phyloP scores from a whole-genome alignment of 2,113 vertebrate species.

The Xyliphius kryptos region DNA sequence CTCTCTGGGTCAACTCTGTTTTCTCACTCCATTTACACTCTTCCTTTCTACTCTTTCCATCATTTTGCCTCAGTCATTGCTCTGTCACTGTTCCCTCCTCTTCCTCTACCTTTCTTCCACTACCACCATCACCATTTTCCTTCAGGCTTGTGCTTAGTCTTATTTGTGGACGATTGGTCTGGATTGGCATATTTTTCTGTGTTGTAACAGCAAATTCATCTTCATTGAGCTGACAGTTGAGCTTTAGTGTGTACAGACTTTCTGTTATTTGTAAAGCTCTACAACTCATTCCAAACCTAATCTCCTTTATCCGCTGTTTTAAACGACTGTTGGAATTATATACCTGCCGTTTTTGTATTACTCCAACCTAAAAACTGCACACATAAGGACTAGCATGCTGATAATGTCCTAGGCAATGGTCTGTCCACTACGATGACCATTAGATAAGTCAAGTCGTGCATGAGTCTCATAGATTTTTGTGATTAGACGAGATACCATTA shows the following conservation, averaged over 20 bases:
- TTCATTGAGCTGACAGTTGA: slow-evolving; percentile 30
- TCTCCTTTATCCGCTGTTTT: slow-evolving; percentile 4
- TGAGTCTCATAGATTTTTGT: not conserved
- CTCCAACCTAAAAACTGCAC: not conserved
- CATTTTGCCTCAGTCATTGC: not conserved
- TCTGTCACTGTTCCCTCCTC: slow-evolving; percentile 15
- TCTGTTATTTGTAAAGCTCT: slow-evolving; percentile 26
- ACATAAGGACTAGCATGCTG: not conserved
- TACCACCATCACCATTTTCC: slow-evolving; percentile 6
- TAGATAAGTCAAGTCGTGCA: too few relatives aligned
- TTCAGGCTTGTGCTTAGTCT: slow-evolving; percentile 16
- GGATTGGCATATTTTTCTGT: slow-evolving; percentile 26
- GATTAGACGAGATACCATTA: not conserved
- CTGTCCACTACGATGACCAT: not conserved
- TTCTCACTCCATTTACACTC: slow-evolving; percentile 19
- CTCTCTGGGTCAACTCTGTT: slow-evolving; percentile 27
- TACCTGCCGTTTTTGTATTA: not conserved
- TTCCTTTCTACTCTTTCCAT: slow-evolving; percentile 13
- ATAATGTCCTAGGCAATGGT: not conserved
- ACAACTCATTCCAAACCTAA: slow-evolving; percentile 19
- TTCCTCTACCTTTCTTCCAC: slow-evolving; percentile 20
- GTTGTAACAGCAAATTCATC: slow-evolving; percentile 30
- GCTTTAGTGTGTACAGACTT: slow-evolving; percentile 8
- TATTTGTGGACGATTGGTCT: slow-evolving; percentile 32
- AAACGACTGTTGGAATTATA: slow-evolving; percentile 1